phyloP scores from a whole-genome alignment of 2,888 invertebrate species.

The Spodoptera picta region DNA sequence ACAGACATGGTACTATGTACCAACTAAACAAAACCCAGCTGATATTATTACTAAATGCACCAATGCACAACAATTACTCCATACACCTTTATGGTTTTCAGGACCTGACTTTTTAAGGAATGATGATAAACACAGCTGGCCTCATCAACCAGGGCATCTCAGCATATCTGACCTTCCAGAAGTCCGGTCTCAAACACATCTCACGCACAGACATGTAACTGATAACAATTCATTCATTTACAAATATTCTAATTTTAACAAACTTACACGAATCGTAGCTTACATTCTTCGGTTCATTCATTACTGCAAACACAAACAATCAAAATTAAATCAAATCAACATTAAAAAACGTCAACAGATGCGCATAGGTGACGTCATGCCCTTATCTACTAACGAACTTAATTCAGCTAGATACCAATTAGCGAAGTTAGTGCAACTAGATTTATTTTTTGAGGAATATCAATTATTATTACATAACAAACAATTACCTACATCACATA shows the following conservation, averaged over 20 bases:
- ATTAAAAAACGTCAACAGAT: background rate
- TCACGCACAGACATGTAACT: background rate
- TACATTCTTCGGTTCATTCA: constrained; percentile 12
- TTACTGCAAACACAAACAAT: background rate
- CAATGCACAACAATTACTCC: constrained; percentile 6
- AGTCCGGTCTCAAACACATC: constrained; percentile 1
- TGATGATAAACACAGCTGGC: constrained; percentile 10
- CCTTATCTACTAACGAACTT: constrained; percentile 4
- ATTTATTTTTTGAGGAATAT: constrained; percentile 4
- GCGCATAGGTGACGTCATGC: background rate
- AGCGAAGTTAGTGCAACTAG: constrained; percentile 1
- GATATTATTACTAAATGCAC: constrained; percentile 6
- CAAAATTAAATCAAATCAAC: background rate
- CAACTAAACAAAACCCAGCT: constrained; percentile 11
- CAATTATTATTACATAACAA: background rate
- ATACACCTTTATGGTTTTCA: constrained; percentile 4
- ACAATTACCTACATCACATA: background rate
- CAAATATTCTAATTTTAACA: constrained; percentile 12
- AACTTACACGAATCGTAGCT: constrained; percentile 17
- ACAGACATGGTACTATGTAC: constrained; percentile 8
- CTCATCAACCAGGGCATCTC: constrained; percentile 14
- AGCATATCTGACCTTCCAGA: constrained; percentile 15
- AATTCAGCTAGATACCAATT: constrained; percentile 8
- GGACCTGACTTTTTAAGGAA: constrained; percentile 11
- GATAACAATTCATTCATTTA: constrained; percentile 7